Base-by-base conservation (phyloP, 2,888 invertebrate genomes). In the Yponomeuta evonymella region DNA sequence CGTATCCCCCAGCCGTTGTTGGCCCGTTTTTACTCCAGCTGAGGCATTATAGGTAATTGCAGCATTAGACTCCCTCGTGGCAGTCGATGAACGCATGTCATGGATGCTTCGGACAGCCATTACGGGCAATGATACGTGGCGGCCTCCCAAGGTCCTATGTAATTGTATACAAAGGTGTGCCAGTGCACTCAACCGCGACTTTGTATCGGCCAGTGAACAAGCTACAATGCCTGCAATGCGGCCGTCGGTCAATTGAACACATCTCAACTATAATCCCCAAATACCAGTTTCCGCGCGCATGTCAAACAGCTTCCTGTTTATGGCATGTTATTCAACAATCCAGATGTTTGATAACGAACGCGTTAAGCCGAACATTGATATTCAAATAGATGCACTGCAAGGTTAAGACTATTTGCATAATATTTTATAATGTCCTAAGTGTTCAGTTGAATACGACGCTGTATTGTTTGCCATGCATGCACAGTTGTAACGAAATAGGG, bases 1-100 rank as follows among this genome's bases (percentile, higher is more conserved):
- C 4, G 23, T 65, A 33, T 30, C 66, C 12, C 12, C 51, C 15
- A 58, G 3, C 51, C 51, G 12, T 15, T 58, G 51, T 58, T 15
- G 3, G 51, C 15, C 15, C 12, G 51, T 58, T 36, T 67, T n/a
- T 36, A 36, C 30, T 64, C 29, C 30, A 30, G 11, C 10, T 12
- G 23, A 23, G 10, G 29, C 23, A 64, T 64, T 66, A 36, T 36
- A 9, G 15, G n/a, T 69, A 62, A 69, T 62, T 62, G n/a, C 33
- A 36, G 48, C 33, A 62, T 48, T 67, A 76, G 43, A 83, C 84
- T 88, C 86, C 86, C 87, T 84, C 77, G 78, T 78, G 73, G 73
- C 76, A 77, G 72, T 70, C 73, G 75, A 12, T 79, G 74, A 78
- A 77, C 77, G 79, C 77, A 78, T 76, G 79, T 76, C 77, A 77